Evolutionary conservation across 2,797 vertebrate genomes (phyloP).

Genomic region (Sebastes taczanowskii): DNA sequence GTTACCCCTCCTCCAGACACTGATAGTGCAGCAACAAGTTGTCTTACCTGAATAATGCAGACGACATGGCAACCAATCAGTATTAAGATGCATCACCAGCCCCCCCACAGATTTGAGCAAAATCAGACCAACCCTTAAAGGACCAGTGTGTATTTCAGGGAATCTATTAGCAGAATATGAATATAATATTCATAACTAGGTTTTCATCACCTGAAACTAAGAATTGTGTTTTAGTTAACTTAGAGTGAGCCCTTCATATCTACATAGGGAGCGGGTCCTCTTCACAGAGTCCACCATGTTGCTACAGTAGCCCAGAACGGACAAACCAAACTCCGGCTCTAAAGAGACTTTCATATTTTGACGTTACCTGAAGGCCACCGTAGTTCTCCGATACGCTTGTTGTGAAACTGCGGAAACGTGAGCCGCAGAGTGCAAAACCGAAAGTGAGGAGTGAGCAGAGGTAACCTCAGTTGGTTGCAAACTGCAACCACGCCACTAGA

Average conservation of each 20-base stretch:
- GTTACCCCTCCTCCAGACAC: slow-evolving; percentile 4
- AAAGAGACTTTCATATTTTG: fast-evolving
- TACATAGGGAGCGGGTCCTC: not conserved
- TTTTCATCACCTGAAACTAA: no score
- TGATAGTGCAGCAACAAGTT: not conserved
- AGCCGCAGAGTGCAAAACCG: no score
- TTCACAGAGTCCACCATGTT: not conserved
- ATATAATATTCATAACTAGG: no score
- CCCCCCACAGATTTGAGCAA: not conserved
- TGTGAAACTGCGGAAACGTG: no score
- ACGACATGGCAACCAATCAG: not conserved
- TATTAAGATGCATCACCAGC: not conserved
- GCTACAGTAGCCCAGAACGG: not conserved
- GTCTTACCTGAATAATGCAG: not conserved
- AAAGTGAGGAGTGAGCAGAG: not conserved
- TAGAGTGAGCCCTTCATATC: not conserved
- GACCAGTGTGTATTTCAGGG: not conserved
- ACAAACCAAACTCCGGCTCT: not conserved
- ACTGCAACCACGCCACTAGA: not conserved
- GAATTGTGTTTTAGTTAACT: no score
- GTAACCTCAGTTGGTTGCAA: not conserved
- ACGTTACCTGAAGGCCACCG: no score
- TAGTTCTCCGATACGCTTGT: no score
- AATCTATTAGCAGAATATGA: not conserved
- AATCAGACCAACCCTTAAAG: not conserved